These are phyloP conservation scores for Planococcus citri DNA, from an alignment of 1,140 invertebrate species.

Conservation along the genomic window DNA sequence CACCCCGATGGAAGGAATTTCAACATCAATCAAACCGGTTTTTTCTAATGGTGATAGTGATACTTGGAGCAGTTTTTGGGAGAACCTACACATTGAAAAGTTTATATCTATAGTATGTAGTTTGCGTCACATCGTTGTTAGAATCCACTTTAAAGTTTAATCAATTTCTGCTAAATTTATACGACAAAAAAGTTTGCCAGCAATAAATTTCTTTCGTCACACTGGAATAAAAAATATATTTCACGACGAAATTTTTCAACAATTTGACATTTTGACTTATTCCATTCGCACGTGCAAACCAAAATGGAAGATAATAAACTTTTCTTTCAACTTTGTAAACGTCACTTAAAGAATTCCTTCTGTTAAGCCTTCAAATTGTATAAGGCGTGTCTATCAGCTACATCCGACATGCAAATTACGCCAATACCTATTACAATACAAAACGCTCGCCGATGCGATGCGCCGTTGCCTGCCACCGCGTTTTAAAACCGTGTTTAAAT, in stretches of 20 bases:
- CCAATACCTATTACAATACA: too few species aligned
- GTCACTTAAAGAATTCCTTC: conserved; percentile 1
- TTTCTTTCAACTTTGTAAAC: not conserved
- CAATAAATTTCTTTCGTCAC: conserved; percentile 3
- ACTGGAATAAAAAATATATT: not conserved
- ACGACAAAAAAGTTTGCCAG: not conserved
- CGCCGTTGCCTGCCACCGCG: too few species aligned
- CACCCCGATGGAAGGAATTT: not conserved
- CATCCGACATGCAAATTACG: too few species aligned
- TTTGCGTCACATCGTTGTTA: not conserved
- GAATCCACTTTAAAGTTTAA: conserved; percentile 8
- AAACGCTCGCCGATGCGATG: too few species aligned
- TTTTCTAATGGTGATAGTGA: too few species aligned
- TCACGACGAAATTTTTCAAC: not conserved
- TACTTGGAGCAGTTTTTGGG: too few species aligned
- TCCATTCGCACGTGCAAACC: conserved; percentile 1
- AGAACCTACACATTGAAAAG: not conserved
- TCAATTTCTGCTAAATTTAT: not conserved
- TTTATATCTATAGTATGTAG: not conserved
- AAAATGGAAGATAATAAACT: not conserved
- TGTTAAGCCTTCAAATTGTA: not conserved
- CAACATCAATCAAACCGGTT: not conserved
- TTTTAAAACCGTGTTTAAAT: too few species aligned
- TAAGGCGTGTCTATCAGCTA: too few species aligned
- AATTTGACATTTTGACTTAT: conserved; percentile 8